phyloP scores from a whole-genome alignment of 2,113 vertebrate species.

The Chroicocephalus ridibundus region DNA sequence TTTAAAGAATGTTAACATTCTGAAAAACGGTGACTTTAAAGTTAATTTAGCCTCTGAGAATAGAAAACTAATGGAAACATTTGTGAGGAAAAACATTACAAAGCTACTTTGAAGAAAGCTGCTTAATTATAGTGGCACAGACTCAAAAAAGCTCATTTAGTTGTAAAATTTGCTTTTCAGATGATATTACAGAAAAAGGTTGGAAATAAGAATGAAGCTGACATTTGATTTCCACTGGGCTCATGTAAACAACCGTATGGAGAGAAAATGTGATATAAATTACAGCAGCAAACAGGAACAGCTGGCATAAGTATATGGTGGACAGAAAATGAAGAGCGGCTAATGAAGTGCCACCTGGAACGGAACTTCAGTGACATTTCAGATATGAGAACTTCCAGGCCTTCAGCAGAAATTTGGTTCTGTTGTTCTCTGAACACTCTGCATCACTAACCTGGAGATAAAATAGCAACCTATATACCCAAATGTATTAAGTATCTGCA shows the following conservation, averaged over 20 bases:
- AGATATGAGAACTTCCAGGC: neutral
- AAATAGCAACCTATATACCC: neutral
- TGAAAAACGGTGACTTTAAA: constrained; percentile 12
- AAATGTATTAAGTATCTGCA: neutral
- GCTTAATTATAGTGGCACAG: constrained; percentile 53
- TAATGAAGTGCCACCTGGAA: constrained; percentile 53
- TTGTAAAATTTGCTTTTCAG: constrained; percentile 61
- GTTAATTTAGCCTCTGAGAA: constrained; percentile 50
- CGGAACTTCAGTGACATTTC: neutral
- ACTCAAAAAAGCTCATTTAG: constrained; percentile 54
- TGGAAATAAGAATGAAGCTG: constrained; percentile 51
- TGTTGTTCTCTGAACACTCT: neutral
- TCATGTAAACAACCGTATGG: constrained; percentile 44
- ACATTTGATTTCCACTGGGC: constrained; percentile 65
- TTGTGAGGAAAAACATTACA: constrained; percentile 50
- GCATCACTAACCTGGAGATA: neutral
- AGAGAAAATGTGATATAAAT: constrained; percentile 59
- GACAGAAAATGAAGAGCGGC: constrained; percentile 31
- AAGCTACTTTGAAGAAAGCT: constrained; percentile 59
- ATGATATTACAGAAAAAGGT: constrained; percentile 47
- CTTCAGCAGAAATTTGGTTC: neutral
- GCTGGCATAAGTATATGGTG: constrained; percentile 41
- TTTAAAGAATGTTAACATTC: constrained; percentile 22
- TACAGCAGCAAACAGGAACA: constrained; percentile 55
- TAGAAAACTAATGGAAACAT: constrained; percentile 54